A percentile compares a stretch with the other conserved stretches of the same genome.
Evolutionary conservation across 1,140 invertebrate species (phyloP).

Genomic region (Pissodes strobi): DNA sequence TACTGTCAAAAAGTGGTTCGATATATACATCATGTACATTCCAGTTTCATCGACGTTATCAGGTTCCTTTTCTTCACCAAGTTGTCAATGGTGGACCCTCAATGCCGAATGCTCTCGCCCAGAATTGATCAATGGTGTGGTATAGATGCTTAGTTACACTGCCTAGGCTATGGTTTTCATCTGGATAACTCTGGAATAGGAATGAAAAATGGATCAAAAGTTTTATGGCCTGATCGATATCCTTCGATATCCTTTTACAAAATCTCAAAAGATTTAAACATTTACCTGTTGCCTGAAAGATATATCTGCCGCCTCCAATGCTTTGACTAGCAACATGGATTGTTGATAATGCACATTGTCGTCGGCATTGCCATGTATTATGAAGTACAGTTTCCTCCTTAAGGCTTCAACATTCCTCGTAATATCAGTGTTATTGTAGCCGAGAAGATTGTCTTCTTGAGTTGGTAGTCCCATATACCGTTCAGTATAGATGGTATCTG

Average conservation of each 20-base stretch:
- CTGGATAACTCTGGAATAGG: conserved; percentile 83
- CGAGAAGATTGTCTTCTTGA: conserved; percentile 69
- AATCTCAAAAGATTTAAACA: too few species aligned
- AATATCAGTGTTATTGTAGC: conserved; percentile 64
- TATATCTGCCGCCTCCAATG: conserved; percentile 78
- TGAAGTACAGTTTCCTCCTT: conserved; percentile 74
- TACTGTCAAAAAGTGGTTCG: too few species aligned
- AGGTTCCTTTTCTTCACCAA: too few species aligned
- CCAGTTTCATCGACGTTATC: too few species aligned
- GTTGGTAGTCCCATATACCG: conserved; percentile 86
- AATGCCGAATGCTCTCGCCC: conserved; percentile 19
- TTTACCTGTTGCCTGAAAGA: conserved; percentile 84
- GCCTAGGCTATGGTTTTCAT: conserved; percentile 84
- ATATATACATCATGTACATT: too few species aligned
- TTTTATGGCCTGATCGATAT: too few species aligned
- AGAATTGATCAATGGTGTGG: conserved; percentile 75
- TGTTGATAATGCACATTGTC: conserved; percentile 97
- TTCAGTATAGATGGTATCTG: conserved; percentile 94
- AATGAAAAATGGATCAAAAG: too few species aligned
- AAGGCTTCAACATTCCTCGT: conserved; percentile 73
- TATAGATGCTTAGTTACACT: conserved; percentile 83
- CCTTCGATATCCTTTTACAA: too few species aligned
- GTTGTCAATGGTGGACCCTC: conserved; percentile 6
- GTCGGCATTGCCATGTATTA: conserved; percentile 88
- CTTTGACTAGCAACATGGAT: conserved; percentile 80